Conservation (phyloP, 2,113 vertebrate species). For the Ramphastos sulfuratus region DNA sequence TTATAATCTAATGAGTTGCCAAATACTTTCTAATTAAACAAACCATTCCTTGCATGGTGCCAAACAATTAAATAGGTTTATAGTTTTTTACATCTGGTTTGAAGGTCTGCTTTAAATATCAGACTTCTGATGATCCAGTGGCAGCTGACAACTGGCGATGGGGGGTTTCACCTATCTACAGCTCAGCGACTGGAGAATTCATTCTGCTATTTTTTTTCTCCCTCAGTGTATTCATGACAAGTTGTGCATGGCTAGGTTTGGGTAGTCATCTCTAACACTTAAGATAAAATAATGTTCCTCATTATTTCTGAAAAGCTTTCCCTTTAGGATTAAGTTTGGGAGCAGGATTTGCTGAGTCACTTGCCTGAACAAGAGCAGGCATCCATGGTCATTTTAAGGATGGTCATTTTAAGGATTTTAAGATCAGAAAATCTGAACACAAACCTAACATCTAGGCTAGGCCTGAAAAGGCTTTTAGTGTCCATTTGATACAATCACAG, state of each 20-base stretch:
- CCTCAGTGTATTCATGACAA: background rate
- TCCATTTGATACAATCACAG: background rate
- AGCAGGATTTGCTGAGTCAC: background rate
- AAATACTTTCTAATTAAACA: constrained; percentile 63
- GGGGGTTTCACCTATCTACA: background rate
- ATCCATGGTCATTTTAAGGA: background rate
- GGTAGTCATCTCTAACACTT: background rate
- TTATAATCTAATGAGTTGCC: constrained; percentile 35
- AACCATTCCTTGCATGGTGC: constrained; percentile 4
- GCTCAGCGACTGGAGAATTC: background rate
- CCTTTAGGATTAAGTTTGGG: background rate
- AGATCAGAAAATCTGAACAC: background rate
- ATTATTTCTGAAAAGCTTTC: background rate
- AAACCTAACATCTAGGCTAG: background rate
- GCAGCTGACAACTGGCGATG: constrained; percentile 6
- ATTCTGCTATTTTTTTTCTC: background rate
- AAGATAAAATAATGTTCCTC: background rate
- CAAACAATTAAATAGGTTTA: constrained; percentile 48
- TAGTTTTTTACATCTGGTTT: constrained; percentile 29
- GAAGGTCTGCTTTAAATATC: constrained; percentile 53
- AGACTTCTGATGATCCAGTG: constrained; percentile 17
- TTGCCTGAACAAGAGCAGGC: background rate
- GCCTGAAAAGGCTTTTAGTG: background rate
- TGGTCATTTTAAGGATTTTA: too few species aligned
- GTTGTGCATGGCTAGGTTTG: background rate